Conservation (phyloP, 2,888 invertebrate species). For the Merodon equestris region DNA sequence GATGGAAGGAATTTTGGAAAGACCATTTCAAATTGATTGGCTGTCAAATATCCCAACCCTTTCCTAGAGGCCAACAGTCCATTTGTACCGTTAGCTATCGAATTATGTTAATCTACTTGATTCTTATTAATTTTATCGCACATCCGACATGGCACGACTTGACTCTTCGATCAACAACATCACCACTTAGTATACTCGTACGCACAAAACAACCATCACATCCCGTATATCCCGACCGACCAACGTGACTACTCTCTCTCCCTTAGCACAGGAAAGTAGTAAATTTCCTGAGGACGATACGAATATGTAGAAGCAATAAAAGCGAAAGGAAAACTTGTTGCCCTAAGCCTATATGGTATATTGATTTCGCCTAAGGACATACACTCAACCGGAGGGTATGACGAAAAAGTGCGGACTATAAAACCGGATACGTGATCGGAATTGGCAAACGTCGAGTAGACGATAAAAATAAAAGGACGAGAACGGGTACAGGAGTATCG, state of each 20-base stretch:
- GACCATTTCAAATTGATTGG: slow-evolving; percentile 38
- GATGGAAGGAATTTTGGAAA: neutral
- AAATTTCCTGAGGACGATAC: neutral
- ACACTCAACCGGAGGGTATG: neutral
- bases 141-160: slow-evolving; percentile 18
- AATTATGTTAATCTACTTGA: slow-evolving; percentile 51
- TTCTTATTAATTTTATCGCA: slow-evolving; percentile 50
- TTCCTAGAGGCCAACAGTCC: slow-evolving; percentile 6
- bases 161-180: slow-evolving; percentile 38
- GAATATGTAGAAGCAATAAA: slow-evolving; percentile 27
- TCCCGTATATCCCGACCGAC: too few species aligned
- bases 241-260: slow-evolving; percentile 38
- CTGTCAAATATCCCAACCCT: slow-evolving; percentile 29
- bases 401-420: slow-evolving; percentile 20
- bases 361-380: neutral
- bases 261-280: neutral
- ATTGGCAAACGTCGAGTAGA: slow-evolving; percentile 12
- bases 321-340: slow-evolving; percentile 42
- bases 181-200: slow-evolving; percentile 20
- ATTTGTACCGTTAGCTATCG: neutral
- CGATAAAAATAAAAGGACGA: too few species aligned
- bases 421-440: slow-evolving; percentile 46
- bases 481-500: neutral
- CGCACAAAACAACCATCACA: too few species aligned
- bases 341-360: slow-evolving; percentile 14